These are phyloP conservation scores for Koerneria pararmatus DNA, from an alignment of 2,888 invertebrate species.

Conservation along the genomic window DNA sequence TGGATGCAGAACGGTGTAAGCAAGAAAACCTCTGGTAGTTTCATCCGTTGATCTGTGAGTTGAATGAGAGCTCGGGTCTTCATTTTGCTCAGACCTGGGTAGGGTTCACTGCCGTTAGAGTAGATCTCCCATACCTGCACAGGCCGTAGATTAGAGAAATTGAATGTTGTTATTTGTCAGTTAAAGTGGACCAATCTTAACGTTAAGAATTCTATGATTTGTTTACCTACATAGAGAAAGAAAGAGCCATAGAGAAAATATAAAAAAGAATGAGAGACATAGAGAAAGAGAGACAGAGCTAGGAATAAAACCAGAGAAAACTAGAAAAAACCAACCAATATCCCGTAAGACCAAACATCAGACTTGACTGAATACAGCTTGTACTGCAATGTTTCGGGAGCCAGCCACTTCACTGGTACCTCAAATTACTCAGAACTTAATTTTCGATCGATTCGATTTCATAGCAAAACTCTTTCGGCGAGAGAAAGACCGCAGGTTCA, in stretches of 20 bases:
- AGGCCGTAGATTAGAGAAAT: slow-evolving; percentile 30
- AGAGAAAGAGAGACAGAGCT: no score
- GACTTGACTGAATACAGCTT: slow-evolving; percentile 48
- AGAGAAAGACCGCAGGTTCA: background rate
- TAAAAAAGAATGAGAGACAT: no score
- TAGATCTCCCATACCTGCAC: slow-evolving; percentile 50
- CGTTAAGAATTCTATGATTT: no score
- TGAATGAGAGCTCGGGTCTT: slow-evolving; percentile 54
- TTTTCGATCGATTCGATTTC: background rate
- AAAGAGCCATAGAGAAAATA: no score
- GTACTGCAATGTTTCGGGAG: slow-evolving; percentile 50
- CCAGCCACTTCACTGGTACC: slow-evolving; percentile 55
- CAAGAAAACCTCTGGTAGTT: slow-evolving; percentile 41
- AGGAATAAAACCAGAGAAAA: no score
- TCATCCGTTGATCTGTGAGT: slow-evolving; percentile 49
- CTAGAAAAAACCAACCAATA: no score
- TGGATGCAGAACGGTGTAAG: no score
- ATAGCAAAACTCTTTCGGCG: background rate
- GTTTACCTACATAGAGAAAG: no score
- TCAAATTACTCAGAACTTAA: slow-evolving; percentile 15
- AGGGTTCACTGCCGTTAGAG: slow-evolving; percentile 49
- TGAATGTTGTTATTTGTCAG: no score
- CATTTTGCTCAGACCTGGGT: slow-evolving; percentile 45
- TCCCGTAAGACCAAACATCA: slow-evolving; percentile 46
- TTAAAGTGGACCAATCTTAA: background rate